Conservation (phyloP, 2,113 vertebrate genomes). For the Progne subis region DNA sequence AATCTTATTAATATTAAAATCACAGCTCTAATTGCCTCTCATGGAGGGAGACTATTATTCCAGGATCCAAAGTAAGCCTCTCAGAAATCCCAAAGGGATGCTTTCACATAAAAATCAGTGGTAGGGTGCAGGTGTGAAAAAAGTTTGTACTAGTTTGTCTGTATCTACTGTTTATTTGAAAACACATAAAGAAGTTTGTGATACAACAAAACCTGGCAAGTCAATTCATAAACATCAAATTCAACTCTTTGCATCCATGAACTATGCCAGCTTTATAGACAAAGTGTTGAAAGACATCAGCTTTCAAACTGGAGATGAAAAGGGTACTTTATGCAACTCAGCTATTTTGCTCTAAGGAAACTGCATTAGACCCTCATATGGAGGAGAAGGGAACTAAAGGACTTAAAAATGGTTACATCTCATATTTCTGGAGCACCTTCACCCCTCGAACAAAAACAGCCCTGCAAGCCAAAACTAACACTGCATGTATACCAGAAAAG, state of each 20-base stretch:
- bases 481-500: background rate
- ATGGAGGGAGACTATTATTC: background rate
- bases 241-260: background rate
- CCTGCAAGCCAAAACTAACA: background rate
- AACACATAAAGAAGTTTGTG: background rate
- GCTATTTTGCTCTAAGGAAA: background rate
- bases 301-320: background rate
- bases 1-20: background rate
- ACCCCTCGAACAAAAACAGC: accelerated
- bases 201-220: background rate
- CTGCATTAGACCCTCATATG: background rate
- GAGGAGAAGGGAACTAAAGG: background rate
- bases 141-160: background rate
- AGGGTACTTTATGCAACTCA: background rate
- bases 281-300: background rate
- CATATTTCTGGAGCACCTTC: background rate
- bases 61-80: background rate
- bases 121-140: background rate
- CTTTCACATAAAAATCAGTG: background rate
- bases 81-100: background rate
- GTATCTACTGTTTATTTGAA: background rate
- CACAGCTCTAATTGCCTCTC: background rate
- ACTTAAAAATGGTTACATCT: background rate
- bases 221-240: background rate
- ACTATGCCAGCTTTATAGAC: background rate